Base-by-base conservation (phyloP, 2,888 invertebrate genomes). In the Aphelenchoides bicaudatus region DNA sequence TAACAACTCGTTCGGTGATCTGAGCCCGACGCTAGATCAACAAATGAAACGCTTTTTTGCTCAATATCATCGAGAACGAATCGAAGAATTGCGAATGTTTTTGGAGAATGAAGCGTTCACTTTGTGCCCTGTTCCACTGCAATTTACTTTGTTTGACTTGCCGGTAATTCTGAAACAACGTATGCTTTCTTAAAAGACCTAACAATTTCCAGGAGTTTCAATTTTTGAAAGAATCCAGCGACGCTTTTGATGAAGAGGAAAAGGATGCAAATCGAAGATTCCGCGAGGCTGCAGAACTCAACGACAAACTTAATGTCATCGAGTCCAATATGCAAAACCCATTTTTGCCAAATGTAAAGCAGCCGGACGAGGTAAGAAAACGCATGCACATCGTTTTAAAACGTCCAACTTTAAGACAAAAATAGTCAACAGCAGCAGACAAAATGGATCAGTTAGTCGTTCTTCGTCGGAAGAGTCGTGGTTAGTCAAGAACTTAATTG, bases 31-130 rank as follows among this genome's bases (percentile, higher is more conserved):
- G 2, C 59, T 76, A 29, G 70, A 70, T 48, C 66, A 62, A 46
- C 67, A 72, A 46, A 68, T 62, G 6, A 46, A 59, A 5, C 48
- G 57, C 16, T 70, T 65, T 51, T 72, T 72, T 39, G 53, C 49
- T 1, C 47, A 62, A 6, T 72, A 71, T 48, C 70, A 72, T 52
- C 54, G 58, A 10, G 74, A 76, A 38, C 58, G 74, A 47, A 62
- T 76, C 66, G 74, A 74, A 10, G 76, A 76, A 47, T 51, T 76
- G 39, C 43, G 53, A 21, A 71, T 76, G 72, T 76, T 76, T 55
- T 63, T 76, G 29, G 76, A 76, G 55, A 74, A 72, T 56, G 76
- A 76, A 52, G 68, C 67, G 2, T 76, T 77, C 59, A 67, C 76
- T 2, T 59, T 74, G 5, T 74, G 74, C 43, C 76, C 76, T 1